Evolutionary conservation across 2,888 invertebrate genomes (phyloP).

Genomic region (Sturmia bella): DNA sequence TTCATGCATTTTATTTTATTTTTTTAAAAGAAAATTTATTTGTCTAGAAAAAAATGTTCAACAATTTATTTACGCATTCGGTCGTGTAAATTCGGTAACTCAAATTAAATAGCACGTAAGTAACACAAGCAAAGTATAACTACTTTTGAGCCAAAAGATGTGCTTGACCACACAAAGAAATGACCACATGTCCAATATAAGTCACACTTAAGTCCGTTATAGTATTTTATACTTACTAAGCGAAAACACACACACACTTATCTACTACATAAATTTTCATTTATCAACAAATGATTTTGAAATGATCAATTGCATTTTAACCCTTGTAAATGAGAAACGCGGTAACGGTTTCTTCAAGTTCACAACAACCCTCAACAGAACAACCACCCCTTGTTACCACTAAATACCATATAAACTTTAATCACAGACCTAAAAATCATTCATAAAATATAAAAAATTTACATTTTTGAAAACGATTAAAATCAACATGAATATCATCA

Average conservation of each 20-base stretch:
- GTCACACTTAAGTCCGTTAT: slow-evolving; percentile 57
- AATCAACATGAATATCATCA: slow-evolving; percentile 49
- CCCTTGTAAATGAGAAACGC: not conserved
- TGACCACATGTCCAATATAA: slow-evolving; percentile 36
- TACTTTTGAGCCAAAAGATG: not conserved
- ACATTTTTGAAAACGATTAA: slow-evolving; percentile 49
- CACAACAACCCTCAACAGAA: slow-evolving; percentile 29
- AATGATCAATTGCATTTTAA: slow-evolving; percentile 60
- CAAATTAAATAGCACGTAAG: too few species aligned
- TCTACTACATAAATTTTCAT: not conserved
- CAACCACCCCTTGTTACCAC: slow-evolving; percentile 47
- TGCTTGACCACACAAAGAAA: not conserved
- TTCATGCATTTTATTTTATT: too few species aligned
- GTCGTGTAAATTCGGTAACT: too few species aligned
- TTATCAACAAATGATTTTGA: slow-evolving; percentile 52
- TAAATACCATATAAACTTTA: slow-evolving; percentile 49
- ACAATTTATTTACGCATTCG: too few species aligned
- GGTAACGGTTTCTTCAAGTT: not conserved
- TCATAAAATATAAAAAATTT: not conserved
- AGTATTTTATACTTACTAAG: slow-evolving; percentile 3
- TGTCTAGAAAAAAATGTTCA: too few species aligned
- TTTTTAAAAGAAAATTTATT: too few species aligned
- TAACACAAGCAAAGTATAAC: too few species aligned
- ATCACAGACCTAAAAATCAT: slow-evolving; percentile 13
- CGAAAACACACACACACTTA: too few species aligned